Conservation (phyloP, 2,797 vertebrate species). For the Siniperca obscura region DNA sequence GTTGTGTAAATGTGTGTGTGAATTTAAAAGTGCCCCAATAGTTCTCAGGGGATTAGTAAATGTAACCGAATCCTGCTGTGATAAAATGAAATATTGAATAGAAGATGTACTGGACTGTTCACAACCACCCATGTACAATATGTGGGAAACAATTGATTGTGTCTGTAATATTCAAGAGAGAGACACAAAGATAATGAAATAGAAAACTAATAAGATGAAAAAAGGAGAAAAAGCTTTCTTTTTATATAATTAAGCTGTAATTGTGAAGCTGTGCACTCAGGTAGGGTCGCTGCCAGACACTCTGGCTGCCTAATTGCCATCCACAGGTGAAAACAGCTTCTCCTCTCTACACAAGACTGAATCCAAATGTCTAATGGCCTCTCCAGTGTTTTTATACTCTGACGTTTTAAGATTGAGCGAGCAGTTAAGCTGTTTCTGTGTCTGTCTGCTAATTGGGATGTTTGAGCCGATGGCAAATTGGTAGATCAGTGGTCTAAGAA, state of each 20-base stretch:
- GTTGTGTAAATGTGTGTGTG: not conserved
- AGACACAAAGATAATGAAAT: not conserved
- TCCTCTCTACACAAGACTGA: constrained; percentile 41
- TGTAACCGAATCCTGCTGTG: not conserved
- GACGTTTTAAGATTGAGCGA: constrained; percentile 48
- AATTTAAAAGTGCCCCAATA: not conserved
- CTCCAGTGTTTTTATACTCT: constrained; percentile 38
- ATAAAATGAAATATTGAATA: not conserved
- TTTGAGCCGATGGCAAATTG: constrained; percentile 54
- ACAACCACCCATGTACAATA: not conserved
- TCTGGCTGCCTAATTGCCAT: constrained; percentile 56
- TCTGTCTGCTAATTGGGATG: constrained; percentile 63
- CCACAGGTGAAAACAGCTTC: constrained; percentile 46
- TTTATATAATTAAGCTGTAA: constrained; percentile 34
- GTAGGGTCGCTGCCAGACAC: constrained; percentile 45
- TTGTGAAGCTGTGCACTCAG: constrained; percentile 31
- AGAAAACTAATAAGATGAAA: constrained; percentile 4
- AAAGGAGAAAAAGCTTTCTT: constrained; percentile 6
- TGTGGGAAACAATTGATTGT: not conserved
- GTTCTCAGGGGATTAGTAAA: not conserved
- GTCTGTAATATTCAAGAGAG: not conserved
- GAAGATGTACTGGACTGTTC: not conserved
- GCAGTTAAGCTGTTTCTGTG: constrained; percentile 44
- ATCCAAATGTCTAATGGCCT: constrained; percentile 50
- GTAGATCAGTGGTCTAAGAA: constrained; percentile 46